These are phyloP conservation scores for Merluccius polli DNA, from an alignment of 2,797 vertebrate genomes.

Conservation along the genomic window DNA sequence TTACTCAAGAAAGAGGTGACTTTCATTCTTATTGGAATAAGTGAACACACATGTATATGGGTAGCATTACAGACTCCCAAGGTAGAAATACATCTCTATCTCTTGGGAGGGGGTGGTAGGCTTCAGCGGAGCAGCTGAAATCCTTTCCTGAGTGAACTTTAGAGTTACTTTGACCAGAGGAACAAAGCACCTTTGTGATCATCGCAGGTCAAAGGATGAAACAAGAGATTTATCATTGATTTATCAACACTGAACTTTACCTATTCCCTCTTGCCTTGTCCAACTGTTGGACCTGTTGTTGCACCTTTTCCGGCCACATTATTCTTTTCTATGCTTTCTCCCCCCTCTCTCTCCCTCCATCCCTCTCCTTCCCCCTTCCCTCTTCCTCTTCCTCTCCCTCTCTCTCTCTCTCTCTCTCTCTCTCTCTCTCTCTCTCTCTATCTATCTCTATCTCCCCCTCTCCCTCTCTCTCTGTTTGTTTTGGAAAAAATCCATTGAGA, in stretches of 20 bases:
- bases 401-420: no score
- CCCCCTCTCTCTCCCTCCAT: not conserved
- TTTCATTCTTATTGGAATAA: not conserved
- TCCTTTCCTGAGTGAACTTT: not conserved
- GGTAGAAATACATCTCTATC: not conserved
- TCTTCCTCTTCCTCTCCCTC: no score
- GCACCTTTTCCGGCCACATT: not conserved
- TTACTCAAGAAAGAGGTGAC: not conserved
- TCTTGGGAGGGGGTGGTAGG: not conserved
- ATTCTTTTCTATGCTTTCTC: not conserved
- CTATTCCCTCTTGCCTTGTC: not conserved
- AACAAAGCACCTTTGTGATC: not conserved
- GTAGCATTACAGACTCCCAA: not conserved
- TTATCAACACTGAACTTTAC: not conserved
- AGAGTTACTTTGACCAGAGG: not conserved
- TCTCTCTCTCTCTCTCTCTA: not conserved
- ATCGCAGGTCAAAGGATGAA: not conserved
- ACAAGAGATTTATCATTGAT: not conserved
- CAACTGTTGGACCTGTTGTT: not conserved
- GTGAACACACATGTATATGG: not conserved
- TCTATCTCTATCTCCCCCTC: no score
- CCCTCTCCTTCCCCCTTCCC: not conserved
- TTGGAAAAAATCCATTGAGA: not conserved
- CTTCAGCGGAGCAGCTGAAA: not conserved
- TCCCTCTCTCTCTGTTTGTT: not conserved